Base-by-base conservation (phyloP, 2,797 vertebrate genomes). In the Chaetophractus vellerosus region DNA sequence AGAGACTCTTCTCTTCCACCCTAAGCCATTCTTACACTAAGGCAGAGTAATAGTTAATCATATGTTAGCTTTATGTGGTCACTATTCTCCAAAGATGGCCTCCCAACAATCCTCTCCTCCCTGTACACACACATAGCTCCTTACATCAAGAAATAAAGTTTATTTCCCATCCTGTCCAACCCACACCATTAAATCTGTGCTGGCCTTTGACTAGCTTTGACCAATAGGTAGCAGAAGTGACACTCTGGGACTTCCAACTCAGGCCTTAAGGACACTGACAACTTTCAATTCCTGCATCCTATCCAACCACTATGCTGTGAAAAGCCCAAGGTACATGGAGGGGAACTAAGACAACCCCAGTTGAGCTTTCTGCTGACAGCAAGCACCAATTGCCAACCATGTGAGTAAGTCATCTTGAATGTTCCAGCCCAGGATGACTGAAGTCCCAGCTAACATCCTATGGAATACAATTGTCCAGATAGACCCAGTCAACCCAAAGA, bases 121-220 rank as follows among this genome's bases (percentile, higher is more conserved):
- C 38, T 36, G 18, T 64, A 48, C n/a, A 55, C 0, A 4, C 28
- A 36, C 10, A 5, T 82, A 78, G 78, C 8, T 83, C 21, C 31
- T 64, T 71, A 38, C 2, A 4, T 63, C 33, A 76, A 81, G n/a
- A 61, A 12, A 38, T 45, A 28, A 95, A 28, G 23, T 28, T 14
- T 72, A 36, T 71, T 71, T 71, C 31, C n/a, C 45, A 15, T 24
- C 19, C 9, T 21, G 33, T 23, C 10, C 5, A 36, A 24, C 45
- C 33, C 19, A 55, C 18, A 10, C 45, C 9, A 19, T 66, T 57
- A 72, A 88, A 64, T 72, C 55, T 78, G 31, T 83, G 36, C 52
- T 11, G 45, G 26, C 11, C 50, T 84, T 79, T 89, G 74, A 93
- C 26, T 33, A 59, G 38, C 59, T 85, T 80, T 79, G 81, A 92